phyloP scores from a whole-genome alignment of 2,113 vertebrate genomes.

The Channa maculata region DNA sequence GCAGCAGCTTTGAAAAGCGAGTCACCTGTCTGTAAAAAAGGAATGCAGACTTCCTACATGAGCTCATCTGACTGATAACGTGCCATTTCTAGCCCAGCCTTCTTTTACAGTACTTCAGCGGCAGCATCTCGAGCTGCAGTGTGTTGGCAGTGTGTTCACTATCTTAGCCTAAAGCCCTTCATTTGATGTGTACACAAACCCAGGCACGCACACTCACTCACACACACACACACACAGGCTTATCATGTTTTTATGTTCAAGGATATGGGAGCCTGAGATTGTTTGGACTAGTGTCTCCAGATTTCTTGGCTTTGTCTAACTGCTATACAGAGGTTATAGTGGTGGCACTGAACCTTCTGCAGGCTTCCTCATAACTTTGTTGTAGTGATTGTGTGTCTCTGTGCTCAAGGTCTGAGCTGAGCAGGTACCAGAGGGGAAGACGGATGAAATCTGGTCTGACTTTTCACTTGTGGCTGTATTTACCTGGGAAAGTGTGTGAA shows the following conservation, averaged over 20 bases:
- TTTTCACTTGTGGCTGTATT: too few relatives aligned
- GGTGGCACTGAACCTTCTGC: constrained; percentile 38
- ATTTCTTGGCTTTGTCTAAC: constrained; percentile 56
- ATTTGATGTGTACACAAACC: constrained; percentile 53
- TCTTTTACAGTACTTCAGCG: constrained; percentile 40
- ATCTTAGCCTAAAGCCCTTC: constrained; percentile 33
- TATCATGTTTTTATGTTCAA: constrained; percentile 59
- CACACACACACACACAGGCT: constrained; percentile 32
- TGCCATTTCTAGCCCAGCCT: constrained; percentile 36
- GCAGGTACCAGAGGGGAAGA: too few relatives aligned
- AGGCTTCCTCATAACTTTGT: constrained; percentile 46
- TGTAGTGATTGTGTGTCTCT: constrained; percentile 6
- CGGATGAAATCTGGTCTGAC: too few relatives aligned
- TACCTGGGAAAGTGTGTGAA: too few relatives aligned
- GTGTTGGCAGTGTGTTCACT: constrained; percentile 5
- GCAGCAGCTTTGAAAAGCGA: constrained; percentile 16
- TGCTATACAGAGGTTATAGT: constrained; percentile 16
- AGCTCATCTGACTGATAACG: constrained; percentile 42
- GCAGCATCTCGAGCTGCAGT: constrained; percentile 11
- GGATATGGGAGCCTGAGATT: constrained; percentile 57
- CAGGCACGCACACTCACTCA: background rate
- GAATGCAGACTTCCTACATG: constrained; percentile 43
- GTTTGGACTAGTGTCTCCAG: constrained; percentile 67
- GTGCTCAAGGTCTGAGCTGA: constrained; percentile 29
- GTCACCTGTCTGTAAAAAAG: constrained; percentile 19